Evolutionary conservation across 2,113 vertebrate species (phyloP).

Genomic region (Centropristis striata): DNA sequence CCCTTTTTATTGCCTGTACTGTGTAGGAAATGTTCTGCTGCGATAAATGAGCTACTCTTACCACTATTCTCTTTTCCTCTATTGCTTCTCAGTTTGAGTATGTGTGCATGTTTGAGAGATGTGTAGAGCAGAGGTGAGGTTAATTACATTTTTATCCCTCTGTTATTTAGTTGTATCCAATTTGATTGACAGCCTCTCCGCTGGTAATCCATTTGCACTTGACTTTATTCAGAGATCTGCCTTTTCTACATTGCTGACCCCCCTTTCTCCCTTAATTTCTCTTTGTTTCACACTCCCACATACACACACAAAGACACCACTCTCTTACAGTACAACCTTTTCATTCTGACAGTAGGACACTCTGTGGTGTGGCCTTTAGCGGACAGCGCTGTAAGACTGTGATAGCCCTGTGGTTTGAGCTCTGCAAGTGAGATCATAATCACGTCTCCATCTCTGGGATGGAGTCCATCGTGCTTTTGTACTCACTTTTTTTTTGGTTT

Average conservation of each 20-base stretch:
- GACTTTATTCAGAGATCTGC: constrained; percentile 52
- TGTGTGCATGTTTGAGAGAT: neutral
- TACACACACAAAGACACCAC: constrained; percentile 12
- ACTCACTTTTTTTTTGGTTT: constrained; percentile 25
- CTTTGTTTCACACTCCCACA: constrained; percentile 17
- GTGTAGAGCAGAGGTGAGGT: constrained; percentile 8
- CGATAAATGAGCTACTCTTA: neutral
- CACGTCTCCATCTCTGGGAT: constrained; percentile 27
- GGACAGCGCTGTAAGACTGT: constrained; percentile 43
- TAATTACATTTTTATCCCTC: constrained; percentile 29
- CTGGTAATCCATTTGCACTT: constrained; percentile 49
- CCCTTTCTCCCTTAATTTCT: neutral
- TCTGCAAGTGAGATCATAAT: constrained; percentile 37
- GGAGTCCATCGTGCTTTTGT: constrained; percentile 12
- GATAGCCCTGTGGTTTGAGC: constrained; percentile 45
- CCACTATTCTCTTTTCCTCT: neutral
- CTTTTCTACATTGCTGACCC: constrained; percentile 22
- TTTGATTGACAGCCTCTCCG: constrained; percentile 54
- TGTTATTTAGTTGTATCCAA: constrained; percentile 4
- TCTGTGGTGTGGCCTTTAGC: constrained; percentile 55
- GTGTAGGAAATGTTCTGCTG: neutral
- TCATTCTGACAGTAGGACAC: constrained; percentile 54
- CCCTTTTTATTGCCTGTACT: constrained; percentile 1
- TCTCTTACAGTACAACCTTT: constrained; percentile 53
- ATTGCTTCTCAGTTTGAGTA: neutral